Evolutionary conservation across 2,797 vertebrate genomes (phyloP), one percentile per base, ranked within the genome.

Genomic region (Sebastes matsubarae): DNA sequence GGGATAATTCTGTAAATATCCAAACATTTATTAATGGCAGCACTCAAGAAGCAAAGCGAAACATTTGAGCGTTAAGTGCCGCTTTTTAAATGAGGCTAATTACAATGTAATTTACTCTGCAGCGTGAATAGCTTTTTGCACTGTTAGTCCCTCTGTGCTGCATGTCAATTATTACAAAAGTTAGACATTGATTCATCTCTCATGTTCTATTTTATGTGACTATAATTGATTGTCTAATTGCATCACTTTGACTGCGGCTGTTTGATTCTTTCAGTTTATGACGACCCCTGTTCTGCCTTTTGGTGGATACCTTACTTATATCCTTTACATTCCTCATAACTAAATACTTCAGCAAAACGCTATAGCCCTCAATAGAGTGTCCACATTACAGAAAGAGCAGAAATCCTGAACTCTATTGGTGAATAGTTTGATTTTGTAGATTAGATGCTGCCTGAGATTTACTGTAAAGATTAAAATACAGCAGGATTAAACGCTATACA

Each of bases 11-110:
- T 55, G 67, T 57, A 72, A 85, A 83, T 85, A 80, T 79, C 46
- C 60, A 81, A 85, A 85, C 59, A 79, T 82, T 63, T 77, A 81
- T 83, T 79, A 69, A 80, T 72, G 78, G 36, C 67, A 78, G 55
- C 50, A 61, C 69, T 86, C 36, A 38, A 77, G 68, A 77, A 61
- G 25, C 32, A 81, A 54, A 52, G 55, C 25, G 68, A 87, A 54
- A 60, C 42, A 83, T 80, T 77, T 73, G 24, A 69, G 46, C 13
- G 1, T 63, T 75, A 20, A 75, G 55, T 60, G 50, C 50, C 52
- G 50, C 57, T 82, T 72, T 81, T 79, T 68, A 69, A 85, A 86
- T 42, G 6, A 72, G 67, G 25, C 18, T 70, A 79, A 81, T 71
- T 83, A 66, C 72, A 67, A 77, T 70, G 42, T 79, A 13, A 68